Conservation (phyloP, 1,140 invertebrate genomes). For the Euschistus heros region DNA sequence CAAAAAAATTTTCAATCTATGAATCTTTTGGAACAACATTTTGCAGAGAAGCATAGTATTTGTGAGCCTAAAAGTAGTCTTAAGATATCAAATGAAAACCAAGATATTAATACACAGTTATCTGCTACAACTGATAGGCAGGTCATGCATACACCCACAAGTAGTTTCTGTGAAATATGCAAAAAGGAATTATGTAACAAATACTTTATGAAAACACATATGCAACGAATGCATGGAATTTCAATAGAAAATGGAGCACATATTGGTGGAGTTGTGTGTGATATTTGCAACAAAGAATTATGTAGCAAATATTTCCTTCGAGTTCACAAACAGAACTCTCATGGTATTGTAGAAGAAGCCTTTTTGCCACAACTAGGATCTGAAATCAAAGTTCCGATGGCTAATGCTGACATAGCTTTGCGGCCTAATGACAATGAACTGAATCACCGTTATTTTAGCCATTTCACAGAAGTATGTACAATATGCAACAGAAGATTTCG, state of each 20-base stretch:
- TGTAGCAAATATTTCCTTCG: constrained; percentile 95
- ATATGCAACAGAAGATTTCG: constrained; percentile 80
- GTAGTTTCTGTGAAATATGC: constrained; percentile 96
- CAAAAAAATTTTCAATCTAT: constrained; percentile 46
- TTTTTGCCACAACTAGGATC: constrained; percentile 28
- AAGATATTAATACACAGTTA: constrained; percentile 9
- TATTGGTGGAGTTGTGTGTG: constrained; percentile 85
- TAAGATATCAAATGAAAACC: constrained; percentile 22
- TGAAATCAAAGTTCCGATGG: constrained; percentile 21
- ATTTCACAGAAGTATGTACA: constrained; percentile 70
- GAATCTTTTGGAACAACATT: constrained; percentile 11
- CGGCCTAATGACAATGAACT: constrained; percentile 25
- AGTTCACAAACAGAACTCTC: constrained; percentile 95
- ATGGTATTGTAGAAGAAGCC: constrained; percentile 74
- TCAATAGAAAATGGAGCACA: constrained; percentile 85
- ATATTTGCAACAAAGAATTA: constrained; percentile 94
- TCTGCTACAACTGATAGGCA: constrained; percentile 5
- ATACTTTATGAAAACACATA: constrained; percentile 99
- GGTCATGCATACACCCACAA: constrained; percentile 44
- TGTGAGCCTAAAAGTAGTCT: constrained; percentile 6
- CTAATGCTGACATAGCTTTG: constrained; percentile 21
- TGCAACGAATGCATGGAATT: constrained; percentile 98
- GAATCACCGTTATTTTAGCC: constrained; percentile 47
- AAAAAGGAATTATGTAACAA: constrained; percentile 99
- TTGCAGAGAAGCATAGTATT: constrained; percentile 18